Percentiles rank a stretch among this genome's conserved stretches.
Evolutionary conservation across 2,113 vertebrate genomes (phyloP).

Genomic region (Labeo rohita): DNA sequence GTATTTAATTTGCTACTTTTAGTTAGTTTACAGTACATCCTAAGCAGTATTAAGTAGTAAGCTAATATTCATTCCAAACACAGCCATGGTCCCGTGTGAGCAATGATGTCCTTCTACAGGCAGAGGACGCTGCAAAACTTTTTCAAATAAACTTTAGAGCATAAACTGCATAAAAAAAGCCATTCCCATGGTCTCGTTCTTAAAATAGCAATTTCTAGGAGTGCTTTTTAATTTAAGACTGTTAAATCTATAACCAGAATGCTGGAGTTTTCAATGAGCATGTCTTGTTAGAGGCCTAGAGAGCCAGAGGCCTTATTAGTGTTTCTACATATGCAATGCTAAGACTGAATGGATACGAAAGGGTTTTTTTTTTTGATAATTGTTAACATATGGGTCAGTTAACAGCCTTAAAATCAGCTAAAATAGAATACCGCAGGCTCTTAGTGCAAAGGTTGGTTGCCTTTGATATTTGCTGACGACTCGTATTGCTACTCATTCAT

Average conservation of each 20-base stretch:
- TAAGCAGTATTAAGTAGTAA: not conserved
- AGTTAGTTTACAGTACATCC: not conserved
- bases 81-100: not conserved
- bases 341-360: not conserved
- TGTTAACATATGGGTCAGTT: conserved; percentile 4
- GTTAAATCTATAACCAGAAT: not conserved
- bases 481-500: not conserved
- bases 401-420: not conserved
- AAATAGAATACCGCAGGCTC: not conserved
- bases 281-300: not conserved
- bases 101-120: not conserved
- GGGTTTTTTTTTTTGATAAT: not conserved
- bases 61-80: not conserved
- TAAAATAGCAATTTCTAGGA: not conserved
- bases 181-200: not conserved
- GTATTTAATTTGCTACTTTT: not conserved
- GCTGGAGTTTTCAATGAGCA: not conserved
- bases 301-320: not conserved
- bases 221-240: not conserved
- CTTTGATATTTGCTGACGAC: not conserved
- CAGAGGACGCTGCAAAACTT: conserved; percentile 4
- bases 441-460: not conserved
- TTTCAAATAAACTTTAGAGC: not conserved
- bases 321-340: not conserved
- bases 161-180: not conserved